Evolutionary conservation across 2,888 invertebrate genomes (phyloP).

Genomic region (Cephus pulcher): DNA sequence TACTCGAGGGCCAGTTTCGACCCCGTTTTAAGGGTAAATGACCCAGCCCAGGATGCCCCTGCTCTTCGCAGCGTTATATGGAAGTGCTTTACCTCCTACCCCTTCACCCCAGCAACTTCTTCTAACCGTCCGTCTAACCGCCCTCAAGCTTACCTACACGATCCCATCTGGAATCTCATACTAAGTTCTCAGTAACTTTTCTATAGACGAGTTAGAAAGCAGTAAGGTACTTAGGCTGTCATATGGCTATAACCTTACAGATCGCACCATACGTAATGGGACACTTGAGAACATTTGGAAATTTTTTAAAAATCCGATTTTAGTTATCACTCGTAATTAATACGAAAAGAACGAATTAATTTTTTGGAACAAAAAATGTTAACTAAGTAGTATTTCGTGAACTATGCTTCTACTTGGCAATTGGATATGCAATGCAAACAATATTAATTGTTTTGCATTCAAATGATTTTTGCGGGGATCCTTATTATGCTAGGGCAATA

Average conservation of each 20-base stretch:
- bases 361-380: not conserved
- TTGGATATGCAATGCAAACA: not conserved
- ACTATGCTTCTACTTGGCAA: not conserved
- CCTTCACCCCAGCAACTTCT: not conserved
- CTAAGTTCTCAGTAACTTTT: not conserved
- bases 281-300: too few species aligned
- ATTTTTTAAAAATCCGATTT: not conserved
- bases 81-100: not conserved
- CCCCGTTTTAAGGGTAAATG: not conserved
- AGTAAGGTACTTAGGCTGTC: not conserved
- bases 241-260: not conserved
- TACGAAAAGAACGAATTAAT: not conserved
- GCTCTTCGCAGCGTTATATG: not conserved
- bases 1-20: not conserved
- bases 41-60: not conserved
- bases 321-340: not conserved
- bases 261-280: too few species aligned
- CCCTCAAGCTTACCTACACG: not conserved
- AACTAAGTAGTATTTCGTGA: not conserved
- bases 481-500: not conserved
- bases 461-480: not conserved
- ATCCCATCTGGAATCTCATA: not conserved
- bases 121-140: not conserved
- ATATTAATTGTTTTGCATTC: not conserved
- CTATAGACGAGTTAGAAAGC: not conserved